Evolutionary conservation across 2,888 invertebrate genomes (phyloP).

Genomic region (Eupithecia exiguata): DNA sequence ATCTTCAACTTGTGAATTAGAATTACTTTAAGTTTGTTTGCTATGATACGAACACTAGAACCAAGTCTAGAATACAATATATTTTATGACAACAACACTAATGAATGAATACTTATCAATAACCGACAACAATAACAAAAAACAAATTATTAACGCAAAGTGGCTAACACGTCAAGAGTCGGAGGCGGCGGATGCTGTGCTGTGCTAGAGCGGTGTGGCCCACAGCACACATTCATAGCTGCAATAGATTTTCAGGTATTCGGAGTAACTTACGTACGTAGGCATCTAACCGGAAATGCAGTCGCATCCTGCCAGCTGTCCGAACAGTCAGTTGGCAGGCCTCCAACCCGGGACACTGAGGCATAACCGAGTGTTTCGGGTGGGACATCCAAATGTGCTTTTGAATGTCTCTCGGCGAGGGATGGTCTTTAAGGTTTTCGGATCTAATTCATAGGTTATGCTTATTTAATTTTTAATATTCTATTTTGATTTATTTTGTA

Average conservation of each 20-base stretch:
- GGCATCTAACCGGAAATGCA: background rate
- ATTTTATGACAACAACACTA: too few species aligned
- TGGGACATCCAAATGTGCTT: background rate
- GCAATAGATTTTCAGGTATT: background rate
- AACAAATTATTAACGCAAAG: too few species aligned
- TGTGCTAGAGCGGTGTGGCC: background rate
- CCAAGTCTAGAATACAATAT: too few species aligned
- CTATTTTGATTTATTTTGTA: too few species aligned
- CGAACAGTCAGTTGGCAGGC: background rate
- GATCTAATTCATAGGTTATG: background rate
- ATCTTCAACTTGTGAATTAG: background rate
- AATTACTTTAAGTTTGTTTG: background rate
- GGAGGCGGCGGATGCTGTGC: background rate
- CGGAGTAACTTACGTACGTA: background rate
- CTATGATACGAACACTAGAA: too few species aligned
- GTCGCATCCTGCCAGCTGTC: background rate
- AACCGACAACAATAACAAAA: too few species aligned
- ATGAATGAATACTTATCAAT: too few species aligned
- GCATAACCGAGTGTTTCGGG: background rate
- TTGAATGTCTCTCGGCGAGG: background rate
- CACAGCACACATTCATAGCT: background rate
- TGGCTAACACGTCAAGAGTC: too few species aligned
- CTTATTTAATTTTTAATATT: too few species aligned
- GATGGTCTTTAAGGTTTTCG: background rate
- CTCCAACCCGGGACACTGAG: background rate